Evolutionary conservation across 2,797 vertebrate genomes (phyloP).

Genomic region (Perdix hodgsoniae): DNA sequence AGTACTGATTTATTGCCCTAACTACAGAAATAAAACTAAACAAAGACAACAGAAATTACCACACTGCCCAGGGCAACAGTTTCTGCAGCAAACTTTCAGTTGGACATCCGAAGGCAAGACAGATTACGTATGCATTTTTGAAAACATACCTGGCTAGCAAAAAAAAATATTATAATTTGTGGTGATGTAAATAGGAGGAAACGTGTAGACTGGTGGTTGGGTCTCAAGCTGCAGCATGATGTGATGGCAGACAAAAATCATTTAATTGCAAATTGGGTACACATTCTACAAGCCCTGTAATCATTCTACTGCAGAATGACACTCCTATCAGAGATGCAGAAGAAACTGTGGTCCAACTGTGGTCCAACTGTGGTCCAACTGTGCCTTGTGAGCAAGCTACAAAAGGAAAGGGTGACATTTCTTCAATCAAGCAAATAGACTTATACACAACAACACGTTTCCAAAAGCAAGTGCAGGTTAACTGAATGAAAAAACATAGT

Average conservation of each 20-base stretch:
- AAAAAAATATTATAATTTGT: neutral
- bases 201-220: neutral
- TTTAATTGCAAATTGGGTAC: neutral
- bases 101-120: neutral
- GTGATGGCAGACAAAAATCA: neutral
- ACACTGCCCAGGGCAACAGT: neutral
- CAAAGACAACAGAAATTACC: neutral
- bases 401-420: neutral
- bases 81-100: neutral
- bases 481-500: neutral
- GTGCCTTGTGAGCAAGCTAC: fast-evolving
- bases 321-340: neutral
- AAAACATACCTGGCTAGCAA: neutral
- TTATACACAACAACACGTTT: fast-evolving
- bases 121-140: neutral
- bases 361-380: neutral
- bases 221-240: neutral
- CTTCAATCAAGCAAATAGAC: neutral
- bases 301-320: neutral
- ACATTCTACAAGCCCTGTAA: neutral
- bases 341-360: neutral
- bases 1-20: neutral
- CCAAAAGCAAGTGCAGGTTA: neutral
- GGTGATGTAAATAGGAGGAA: neutral
- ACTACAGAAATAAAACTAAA: neutral